Percentiles rank a stretch among this genome's conserved stretches.
These are phyloP conservation scores for Aradus depressus DNA, from an alignment of 2,888 invertebrate species.

Conservation along the genomic window DNA sequence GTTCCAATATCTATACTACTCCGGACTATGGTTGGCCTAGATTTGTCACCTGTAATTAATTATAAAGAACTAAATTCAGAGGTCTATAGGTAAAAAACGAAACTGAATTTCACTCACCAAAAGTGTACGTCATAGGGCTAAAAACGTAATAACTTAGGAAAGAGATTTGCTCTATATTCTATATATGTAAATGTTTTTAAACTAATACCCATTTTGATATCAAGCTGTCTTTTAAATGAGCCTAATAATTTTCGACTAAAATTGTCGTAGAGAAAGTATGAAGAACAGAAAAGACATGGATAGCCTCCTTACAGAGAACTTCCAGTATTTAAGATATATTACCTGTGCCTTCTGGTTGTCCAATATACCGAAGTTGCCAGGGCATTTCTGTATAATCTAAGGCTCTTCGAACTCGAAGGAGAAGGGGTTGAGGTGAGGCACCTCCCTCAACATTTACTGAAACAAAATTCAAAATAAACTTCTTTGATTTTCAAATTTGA, in stretches of 20 bases:
- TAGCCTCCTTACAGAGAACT: neutral
- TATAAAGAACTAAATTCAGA: neutral
- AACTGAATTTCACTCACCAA: no score
- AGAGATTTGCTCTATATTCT: neutral
- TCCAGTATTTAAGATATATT: neutral
- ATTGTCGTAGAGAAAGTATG: neutral
- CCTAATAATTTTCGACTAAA: neutral
- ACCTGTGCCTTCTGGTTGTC: conserved; percentile 63
- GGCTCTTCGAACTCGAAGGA: conserved; percentile 72
- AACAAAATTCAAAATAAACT: conserved; percentile 1
- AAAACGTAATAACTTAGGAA: neutral
- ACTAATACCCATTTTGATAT: neutral
- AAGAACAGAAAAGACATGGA: neutral
- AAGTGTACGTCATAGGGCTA: neutral
- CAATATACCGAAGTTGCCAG: conserved; percentile 83
- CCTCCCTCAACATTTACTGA: conserved; percentile 28
- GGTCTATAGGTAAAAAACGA: neutral
- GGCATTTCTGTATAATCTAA: conserved; percentile 72
- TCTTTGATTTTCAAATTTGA: neutral
- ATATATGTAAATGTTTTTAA: neutral
- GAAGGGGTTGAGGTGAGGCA: conserved; percentile 46
- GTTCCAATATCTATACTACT: conserved; percentile 89
- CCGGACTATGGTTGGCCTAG: conserved; percentile 76
- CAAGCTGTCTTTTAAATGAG: no score
- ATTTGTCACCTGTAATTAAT: conserved; percentile 42